These are phyloP conservation scores for Lichenostomus cassidix DNA, from an alignment of 2,113 vertebrate species.

Conservation along the genomic window DNA sequence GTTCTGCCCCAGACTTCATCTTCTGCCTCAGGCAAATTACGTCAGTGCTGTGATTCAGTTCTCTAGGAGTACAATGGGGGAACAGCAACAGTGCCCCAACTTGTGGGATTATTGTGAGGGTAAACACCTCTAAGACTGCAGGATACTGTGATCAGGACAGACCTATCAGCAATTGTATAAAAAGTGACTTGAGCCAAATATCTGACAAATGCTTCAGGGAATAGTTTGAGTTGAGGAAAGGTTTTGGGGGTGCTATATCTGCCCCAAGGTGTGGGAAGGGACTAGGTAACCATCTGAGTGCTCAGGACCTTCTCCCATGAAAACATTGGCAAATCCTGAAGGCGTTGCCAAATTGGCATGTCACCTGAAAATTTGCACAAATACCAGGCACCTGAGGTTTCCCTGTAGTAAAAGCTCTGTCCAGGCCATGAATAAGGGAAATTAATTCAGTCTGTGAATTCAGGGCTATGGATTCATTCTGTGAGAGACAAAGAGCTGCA, in stretches of 20 bases:
- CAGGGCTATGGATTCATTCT: not conserved
- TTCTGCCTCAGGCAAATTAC: not conserved
- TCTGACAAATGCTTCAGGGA: not conserved
- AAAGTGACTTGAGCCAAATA: not conserved
- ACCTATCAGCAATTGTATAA: not conserved
- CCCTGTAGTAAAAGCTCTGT: not conserved
- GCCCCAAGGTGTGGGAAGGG: not conserved
- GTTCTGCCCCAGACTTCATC: not conserved
- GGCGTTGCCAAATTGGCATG: not conserved
- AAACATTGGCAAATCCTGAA: not conserved
- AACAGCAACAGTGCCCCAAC: not conserved
- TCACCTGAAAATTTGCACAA: not conserved
- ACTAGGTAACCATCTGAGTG: not conserved
- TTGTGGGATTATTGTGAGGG: not conserved
- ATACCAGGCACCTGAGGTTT: not conserved
- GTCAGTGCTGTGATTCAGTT: constrained; percentile 10
- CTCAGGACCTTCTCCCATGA: not conserved
- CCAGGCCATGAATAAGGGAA: not conserved
- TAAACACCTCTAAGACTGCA: not conserved
- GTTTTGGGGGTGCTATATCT: not conserved
- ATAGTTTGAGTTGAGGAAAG: not conserved
- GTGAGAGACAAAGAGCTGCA: not conserved
- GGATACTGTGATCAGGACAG: not conserved
- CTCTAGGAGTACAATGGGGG: not conserved
- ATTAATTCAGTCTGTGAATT: not conserved